Evolutionary conservation across 2,113 vertebrate species (phyloP).

Genomic region (Columbina picui): DNA sequence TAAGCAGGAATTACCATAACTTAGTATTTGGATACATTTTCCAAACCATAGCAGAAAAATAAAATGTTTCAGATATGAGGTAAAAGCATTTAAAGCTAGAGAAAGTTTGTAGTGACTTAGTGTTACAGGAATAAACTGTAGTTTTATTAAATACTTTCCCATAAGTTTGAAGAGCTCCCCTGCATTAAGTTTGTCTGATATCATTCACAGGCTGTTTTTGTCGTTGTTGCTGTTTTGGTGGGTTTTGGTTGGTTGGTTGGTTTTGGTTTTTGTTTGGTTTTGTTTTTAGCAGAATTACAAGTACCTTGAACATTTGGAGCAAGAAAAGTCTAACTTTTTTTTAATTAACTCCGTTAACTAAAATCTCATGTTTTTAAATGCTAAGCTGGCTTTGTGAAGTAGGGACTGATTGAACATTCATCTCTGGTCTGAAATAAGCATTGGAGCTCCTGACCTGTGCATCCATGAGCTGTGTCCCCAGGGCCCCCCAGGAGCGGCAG

Average conservation of each 20-base stretch:
- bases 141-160: background rate
- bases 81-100: background rate
- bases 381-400: background rate
- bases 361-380: background rate
- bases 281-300: background rate
- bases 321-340: background rate
- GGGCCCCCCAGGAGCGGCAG: background rate
- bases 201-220: background rate
- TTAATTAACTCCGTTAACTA: background rate
- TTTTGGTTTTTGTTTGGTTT: no score
- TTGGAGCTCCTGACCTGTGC: background rate
- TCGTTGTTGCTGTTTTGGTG: no score
- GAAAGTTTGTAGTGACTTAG: background rate
- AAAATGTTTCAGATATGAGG: background rate
- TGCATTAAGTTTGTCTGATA: background rate
- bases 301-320: background rate
- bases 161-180: background rate
- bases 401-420: background rate
- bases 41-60: background rate
- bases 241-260: background rate
- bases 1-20: constrained; percentile 32
- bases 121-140: background rate
- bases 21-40: constrained; percentile 3
- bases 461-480: background rate
- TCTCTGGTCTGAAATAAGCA: background rate